Conservation (phyloP, 2,797 vertebrate species). For the Microctenopoma stevenorrisi region DNA sequence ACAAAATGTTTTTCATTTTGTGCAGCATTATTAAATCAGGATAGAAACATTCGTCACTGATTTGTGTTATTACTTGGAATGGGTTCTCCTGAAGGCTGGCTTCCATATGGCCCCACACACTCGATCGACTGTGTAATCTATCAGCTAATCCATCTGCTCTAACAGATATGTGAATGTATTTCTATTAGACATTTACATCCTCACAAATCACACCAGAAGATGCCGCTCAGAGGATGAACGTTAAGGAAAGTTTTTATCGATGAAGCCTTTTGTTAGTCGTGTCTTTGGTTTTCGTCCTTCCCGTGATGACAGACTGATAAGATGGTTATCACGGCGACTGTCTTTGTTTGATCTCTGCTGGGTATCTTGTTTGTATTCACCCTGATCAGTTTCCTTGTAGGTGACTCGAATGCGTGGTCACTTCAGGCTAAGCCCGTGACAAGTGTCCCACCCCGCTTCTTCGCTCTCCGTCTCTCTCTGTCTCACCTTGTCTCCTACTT, state of each 20-base stretch:
- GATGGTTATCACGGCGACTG: slow-evolving; percentile 40
- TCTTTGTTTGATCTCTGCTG: slow-evolving; percentile 58
- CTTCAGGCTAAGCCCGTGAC: slow-evolving; percentile 72
- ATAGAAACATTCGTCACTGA: slow-evolving; percentile 41
- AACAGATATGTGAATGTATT: not conserved
- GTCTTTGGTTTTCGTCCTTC: slow-evolving; percentile 12
- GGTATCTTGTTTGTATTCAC: slow-evolving; percentile 62
- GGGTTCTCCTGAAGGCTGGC: slow-evolving; percentile 27
- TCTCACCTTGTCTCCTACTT: slow-evolving; percentile 18
- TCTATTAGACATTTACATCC: not conserved
- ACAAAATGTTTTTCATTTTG: not conserved
- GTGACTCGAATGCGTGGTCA: slow-evolving; percentile 61
- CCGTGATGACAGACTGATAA: slow-evolving; percentile 19
- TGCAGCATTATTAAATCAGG: slow-evolving; percentile 16
- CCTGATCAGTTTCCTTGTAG: slow-evolving; percentile 71
- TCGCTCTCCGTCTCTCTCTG: slow-evolving; percentile 33
- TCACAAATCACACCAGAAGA: not conserved
- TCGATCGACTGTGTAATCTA: slow-evolving; percentile 29
- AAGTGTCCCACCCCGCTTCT: slow-evolving; percentile 66
- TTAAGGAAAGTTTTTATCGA: slow-evolving; percentile 7
- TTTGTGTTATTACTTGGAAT: slow-evolving; percentile 32
- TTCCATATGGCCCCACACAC: slow-evolving; percentile 43
- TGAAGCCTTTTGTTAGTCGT: slow-evolving; percentile 7
- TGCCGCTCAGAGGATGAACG: not conserved
- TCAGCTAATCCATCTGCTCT: slow-evolving; percentile 32